Conservation (phyloP, 2,113 vertebrate species). For the Coracopsis vasa region DNA sequence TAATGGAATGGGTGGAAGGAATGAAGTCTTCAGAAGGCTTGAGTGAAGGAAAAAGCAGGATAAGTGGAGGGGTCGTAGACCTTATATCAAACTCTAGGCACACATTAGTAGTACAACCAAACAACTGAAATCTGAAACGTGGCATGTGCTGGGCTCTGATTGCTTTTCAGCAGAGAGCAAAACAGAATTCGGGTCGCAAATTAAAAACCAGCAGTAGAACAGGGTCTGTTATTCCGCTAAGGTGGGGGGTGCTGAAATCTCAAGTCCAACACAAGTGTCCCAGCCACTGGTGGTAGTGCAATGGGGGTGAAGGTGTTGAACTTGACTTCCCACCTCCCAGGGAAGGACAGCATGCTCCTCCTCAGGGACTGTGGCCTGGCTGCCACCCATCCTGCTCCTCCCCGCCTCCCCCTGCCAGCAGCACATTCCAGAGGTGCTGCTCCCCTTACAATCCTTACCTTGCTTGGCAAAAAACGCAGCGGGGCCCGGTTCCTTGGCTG, state of each 20-base stretch:
- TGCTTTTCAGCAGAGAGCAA: background rate
- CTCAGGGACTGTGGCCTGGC: fast-evolving
- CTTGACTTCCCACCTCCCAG: too few relatives aligned
- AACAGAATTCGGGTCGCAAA: background rate
- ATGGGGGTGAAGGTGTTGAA: fast-evolving
- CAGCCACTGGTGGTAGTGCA: fast-evolving
- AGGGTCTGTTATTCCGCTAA: background rate
- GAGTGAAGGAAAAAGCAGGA: background rate
- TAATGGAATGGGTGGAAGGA: background rate
- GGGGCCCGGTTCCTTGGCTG: background rate
- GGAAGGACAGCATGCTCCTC: background rate
- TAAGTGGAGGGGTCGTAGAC: background rate
- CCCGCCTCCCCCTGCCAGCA: fast-evolving
- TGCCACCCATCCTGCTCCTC: background rate
- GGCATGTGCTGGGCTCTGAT: background rate
- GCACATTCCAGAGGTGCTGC: background rate
- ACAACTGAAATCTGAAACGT: background rate
- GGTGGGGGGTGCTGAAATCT: background rate
- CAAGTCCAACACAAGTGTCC: fast-evolving
- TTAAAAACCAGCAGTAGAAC: background rate
- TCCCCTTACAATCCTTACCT: background rate
- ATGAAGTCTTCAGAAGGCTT: background rate
- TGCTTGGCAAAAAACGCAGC: fast-evolving
- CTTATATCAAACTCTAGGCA: background rate
- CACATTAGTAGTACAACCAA: background rate